These are phyloP conservation scores for Eupithecia inturbata DNA, from an alignment of 2,888 invertebrate genomes.

Conservation along the genomic window DNA sequence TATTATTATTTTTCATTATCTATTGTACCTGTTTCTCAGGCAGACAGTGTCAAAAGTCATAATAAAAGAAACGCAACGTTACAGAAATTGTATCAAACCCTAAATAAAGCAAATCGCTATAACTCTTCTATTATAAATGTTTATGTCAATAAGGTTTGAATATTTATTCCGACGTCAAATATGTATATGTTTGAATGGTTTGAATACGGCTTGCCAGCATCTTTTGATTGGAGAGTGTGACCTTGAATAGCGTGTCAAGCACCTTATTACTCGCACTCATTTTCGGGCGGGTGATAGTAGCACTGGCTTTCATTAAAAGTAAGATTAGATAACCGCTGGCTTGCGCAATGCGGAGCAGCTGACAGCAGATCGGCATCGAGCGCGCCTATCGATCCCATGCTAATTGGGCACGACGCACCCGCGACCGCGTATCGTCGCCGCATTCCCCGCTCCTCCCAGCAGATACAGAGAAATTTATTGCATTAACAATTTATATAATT, in stretches of 20 bases:
- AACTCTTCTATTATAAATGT: too few species aligned
- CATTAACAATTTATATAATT: conserved; percentile 84
- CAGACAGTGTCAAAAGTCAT: too few species aligned
- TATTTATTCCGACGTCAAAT: background rate
- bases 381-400: conserved; percentile 82
- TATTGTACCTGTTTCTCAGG: too few species aligned
- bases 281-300: conserved; percentile 59
- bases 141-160: too few species aligned
- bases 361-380: conserved; percentile 78
- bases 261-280: conserved; percentile 30
- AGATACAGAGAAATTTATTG: conserved; percentile 84
- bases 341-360: conserved; percentile 73
- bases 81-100: too few species aligned
- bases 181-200: background rate
- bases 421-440: conserved; percentile 69
- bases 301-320: conserved; percentile 72
- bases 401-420: conserved; percentile 77
- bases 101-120: too few species aligned
- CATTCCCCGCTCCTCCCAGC: conserved; percentile 72
- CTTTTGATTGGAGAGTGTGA: conserved; percentile 10
- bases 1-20: too few species aligned
- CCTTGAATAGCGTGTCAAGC: conserved; percentile 24
- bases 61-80: too few species aligned
- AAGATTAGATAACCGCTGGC: conserved; percentile 75
- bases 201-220: background rate